A percentile compares a stretch with the other conserved stretches of the same genome.
These are phyloP conservation scores for Todiramphus saurophagus DNA, from an alignment of 2,113 vertebrate genomes.

Conservation along the genomic window DNA sequence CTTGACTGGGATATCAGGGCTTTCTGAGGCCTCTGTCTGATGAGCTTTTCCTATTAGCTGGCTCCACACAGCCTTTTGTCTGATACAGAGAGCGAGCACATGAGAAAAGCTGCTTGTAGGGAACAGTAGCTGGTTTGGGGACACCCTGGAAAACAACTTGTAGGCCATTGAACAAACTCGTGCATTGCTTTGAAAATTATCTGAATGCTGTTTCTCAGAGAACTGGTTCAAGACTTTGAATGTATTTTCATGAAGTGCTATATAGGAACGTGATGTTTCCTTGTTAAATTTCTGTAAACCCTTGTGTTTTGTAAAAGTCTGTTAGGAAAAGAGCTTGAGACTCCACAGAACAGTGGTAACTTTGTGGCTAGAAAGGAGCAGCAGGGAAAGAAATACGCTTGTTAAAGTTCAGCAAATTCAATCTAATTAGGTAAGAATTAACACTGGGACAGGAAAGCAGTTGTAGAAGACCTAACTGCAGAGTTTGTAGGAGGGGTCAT, in stretches of 20 bases:
- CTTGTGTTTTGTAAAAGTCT: neutral
- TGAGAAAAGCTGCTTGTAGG: neutral
- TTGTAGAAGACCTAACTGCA: neutral
- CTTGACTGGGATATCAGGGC: neutral
- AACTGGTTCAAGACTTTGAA: neutral
- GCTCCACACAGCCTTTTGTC: too few species aligned
- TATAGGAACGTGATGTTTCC: neutral
- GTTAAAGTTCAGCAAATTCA: neutral
- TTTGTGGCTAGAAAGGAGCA: neutral
- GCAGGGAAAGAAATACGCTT: neutral
- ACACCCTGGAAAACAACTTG: neutral
- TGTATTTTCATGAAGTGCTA: neutral
- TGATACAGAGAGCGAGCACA: fast-evolving
- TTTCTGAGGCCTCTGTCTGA: neutral
- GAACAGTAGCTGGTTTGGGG: neutral
- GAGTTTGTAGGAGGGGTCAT: neutral
- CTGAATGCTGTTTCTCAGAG: neutral
- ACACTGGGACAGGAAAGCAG: neutral
- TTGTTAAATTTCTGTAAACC: neutral
- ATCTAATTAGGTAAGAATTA: neutral
- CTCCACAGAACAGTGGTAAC: neutral
- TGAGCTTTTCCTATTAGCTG: neutral
- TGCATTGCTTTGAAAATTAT: neutral
- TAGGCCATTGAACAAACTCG: neutral
- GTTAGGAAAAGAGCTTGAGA: neutral